Evolutionary conservation across 2,888 invertebrate species (phyloP).

Genomic region (Lottia scabra): DNA sequence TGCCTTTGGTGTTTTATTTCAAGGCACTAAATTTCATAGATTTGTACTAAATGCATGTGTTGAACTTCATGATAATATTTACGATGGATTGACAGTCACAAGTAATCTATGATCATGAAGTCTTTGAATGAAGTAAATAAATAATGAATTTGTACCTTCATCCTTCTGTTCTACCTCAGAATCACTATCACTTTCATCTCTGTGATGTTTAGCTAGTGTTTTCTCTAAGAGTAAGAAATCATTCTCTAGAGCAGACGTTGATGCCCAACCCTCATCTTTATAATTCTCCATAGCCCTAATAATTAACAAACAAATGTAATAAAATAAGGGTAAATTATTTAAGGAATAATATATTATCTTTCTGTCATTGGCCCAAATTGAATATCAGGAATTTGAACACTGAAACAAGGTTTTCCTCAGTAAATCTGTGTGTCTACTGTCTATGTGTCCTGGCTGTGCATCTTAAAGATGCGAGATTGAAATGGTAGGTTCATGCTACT

Average conservation of each 20-base stretch:
- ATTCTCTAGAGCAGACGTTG: conserved; percentile 69
- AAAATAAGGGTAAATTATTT: neutral
- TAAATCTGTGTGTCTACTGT: too few species aligned
- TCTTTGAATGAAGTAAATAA: neutral
- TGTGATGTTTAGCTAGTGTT: conserved; percentile 76
- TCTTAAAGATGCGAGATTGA: too few species aligned
- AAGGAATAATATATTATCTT: too few species aligned
- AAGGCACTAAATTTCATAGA: too few species aligned
- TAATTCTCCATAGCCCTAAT: conserved; percentile 65
- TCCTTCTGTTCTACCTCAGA: conserved; percentile 70
- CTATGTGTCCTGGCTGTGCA: too few species aligned
- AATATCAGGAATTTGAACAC: too few species aligned
- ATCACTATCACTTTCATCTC: conserved; percentile 35
- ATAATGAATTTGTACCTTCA: neutral
- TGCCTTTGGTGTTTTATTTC: too few species aligned
- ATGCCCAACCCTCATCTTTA: conserved; percentile 69
- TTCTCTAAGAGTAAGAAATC: conserved; percentile 79
- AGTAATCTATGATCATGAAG: neutral
- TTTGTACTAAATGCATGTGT: too few species aligned
- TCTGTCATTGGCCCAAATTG: too few species aligned
- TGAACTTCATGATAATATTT: too few species aligned
- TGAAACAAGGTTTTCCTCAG: too few species aligned
- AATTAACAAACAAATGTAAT: neutral
- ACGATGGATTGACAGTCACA: neutral
- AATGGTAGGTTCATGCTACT: too few species aligned